Percentiles rank a stretch among this genome's conserved stretches.
Evolutionary conservation across 2,888 invertebrate species (phyloP).

Genomic region (Agrochola lota): DNA sequence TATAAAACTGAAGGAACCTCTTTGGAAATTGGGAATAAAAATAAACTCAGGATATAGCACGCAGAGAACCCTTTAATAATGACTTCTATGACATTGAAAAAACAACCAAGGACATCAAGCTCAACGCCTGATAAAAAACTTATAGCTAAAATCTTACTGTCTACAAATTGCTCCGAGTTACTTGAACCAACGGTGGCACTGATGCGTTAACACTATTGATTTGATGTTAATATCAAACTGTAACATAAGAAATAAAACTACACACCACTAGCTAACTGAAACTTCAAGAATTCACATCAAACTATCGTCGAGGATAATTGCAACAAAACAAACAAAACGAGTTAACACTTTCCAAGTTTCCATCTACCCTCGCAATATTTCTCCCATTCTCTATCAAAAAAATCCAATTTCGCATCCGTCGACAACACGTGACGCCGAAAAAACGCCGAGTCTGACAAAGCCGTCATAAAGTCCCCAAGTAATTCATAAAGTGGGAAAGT

Average conservation of each 20-base stretch:
- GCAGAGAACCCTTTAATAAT: too few relatives aligned
- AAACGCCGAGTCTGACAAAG: constrained; percentile 81
- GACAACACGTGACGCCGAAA: constrained; percentile 87
- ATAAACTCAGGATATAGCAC: too few relatives aligned
- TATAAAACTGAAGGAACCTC: too few relatives aligned
- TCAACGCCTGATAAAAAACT: too few relatives aligned
- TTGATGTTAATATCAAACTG: not conserved
- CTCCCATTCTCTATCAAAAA: constrained; percentile 81
- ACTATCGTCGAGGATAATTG: constrained; percentile 38
- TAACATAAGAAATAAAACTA: constrained; percentile 1
- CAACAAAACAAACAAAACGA: constrained; percentile 61
- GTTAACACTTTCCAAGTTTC: constrained; percentile 63
- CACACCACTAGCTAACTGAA: not conserved
- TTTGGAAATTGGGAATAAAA: too few relatives aligned
- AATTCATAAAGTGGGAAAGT: constrained; percentile 86
- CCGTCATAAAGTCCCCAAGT: constrained; percentile 87
- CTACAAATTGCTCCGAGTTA: too few relatives aligned
- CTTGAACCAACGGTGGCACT: too few relatives aligned
- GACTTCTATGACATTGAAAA: too few relatives aligned
- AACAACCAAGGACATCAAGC: too few relatives aligned
- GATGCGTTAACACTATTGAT: too few relatives aligned
- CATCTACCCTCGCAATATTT: constrained; percentile 68
- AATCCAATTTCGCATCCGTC: constrained; percentile 89
- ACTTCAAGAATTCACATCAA: constrained; percentile 3
- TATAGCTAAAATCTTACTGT: too few relatives aligned